Percentiles rank a stretch among this genome's conserved stretches.
Evolutionary conservation across 2,888 invertebrate species (phyloP).

Genomic region (Plemyria rubiginata): DNA sequence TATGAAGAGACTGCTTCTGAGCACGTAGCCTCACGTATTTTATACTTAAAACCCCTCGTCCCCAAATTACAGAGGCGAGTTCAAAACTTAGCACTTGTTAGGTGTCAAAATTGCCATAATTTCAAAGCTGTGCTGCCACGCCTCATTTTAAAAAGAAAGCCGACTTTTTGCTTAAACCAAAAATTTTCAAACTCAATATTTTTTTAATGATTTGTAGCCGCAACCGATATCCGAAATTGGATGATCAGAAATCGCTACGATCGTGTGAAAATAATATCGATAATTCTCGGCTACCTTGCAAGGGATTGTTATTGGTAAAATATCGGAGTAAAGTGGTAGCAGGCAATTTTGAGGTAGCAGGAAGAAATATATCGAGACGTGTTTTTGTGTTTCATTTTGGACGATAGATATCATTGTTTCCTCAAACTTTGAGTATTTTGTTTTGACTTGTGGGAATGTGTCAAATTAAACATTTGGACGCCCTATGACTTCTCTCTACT

Average conservation of each 20-base stretch:
- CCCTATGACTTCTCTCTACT: no score
- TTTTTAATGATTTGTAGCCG: slow-evolving; percentile 81
- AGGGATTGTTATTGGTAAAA: slow-evolving; percentile 28
- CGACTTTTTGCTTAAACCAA: slow-evolving; percentile 76
- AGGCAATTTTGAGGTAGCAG: slow-evolving; percentile 12
- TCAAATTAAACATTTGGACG: no score
- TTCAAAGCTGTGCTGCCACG: slow-evolving; percentile 70
- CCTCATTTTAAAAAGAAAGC: slow-evolving; percentile 70
- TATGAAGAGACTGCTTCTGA: slow-evolving; percentile 60
- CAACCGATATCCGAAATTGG: slow-evolving; percentile 78
- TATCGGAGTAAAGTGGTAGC: slow-evolving; percentile 11
- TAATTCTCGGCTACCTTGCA: slow-evolving; percentile 48
- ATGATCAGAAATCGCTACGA: slow-evolving; percentile 69
- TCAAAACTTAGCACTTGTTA: slow-evolving; percentile 80
- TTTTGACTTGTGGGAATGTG: no score
- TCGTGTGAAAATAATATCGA: slow-evolving; percentile 78
- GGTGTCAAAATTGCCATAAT: slow-evolving; percentile 85
- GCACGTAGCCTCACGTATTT: slow-evolving; percentile 56
- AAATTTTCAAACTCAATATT: slow-evolving; percentile 69
- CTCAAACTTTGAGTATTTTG: background rate
- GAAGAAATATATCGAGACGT: slow-evolving; percentile 15
- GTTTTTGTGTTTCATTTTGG: background rate
- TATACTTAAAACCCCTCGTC: slow-evolving; percentile 47
- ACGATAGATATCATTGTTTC: background rate
- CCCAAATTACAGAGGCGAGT: slow-evolving; percentile 75